Conservation (phyloP, 2,797 vertebrate genomes). For the Hozukius guyotensis region DNA sequence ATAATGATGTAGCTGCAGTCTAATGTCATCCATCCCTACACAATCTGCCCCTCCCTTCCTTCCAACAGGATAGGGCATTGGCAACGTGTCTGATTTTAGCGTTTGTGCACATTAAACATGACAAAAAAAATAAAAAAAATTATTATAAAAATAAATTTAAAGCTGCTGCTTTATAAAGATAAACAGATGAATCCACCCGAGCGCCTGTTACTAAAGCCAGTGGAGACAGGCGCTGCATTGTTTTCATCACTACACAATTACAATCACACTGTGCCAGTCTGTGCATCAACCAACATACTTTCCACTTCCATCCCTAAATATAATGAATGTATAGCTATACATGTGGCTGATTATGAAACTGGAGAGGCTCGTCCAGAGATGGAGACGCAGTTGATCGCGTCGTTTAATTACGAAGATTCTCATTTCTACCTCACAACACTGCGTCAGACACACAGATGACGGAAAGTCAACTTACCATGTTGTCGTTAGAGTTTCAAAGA, state of each 20-base stretch:
- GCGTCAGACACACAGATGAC: background rate
- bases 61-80: background rate
- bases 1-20: slow-evolving; percentile 22
- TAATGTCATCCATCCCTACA: slow-evolving; percentile 41
- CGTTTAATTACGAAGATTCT: background rate
- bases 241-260: slow-evolving; percentile 52
- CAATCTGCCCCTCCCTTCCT: slow-evolving; percentile 50
- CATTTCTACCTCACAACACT: background rate
- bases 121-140: background rate
- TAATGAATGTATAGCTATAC: background rate
- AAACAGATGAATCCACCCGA: background rate
- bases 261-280: slow-evolving; percentile 11
- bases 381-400: background rate
- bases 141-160: background rate
- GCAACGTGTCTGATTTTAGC: no score
- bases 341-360: background rate
- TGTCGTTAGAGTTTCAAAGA: slow-evolving; percentile 41
- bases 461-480: slow-evolving; percentile 65
- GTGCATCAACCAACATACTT: background rate
- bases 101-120: background rate
- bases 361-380: background rate
- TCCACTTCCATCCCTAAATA: background rate
- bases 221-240: slow-evolving; percentile 38
- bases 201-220: no score
- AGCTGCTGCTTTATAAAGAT: background rate